These are phyloP conservation scores for Calliopsis andreniformis DNA, from an alignment of 1,140 invertebrate species.

Conservation along the genomic window DNA sequence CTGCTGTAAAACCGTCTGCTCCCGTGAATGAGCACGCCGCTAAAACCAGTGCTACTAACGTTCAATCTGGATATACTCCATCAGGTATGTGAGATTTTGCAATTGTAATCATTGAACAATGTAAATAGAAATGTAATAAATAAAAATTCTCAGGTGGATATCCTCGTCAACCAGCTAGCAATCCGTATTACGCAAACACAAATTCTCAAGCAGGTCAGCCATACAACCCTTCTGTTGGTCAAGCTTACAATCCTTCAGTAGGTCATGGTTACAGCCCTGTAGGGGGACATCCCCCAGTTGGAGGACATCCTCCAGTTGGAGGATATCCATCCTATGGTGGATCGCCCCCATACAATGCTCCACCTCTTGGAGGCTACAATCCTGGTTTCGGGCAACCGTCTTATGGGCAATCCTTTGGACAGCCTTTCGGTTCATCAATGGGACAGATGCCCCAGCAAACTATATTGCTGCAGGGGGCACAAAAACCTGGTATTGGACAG, in stretches of 20 bases:
- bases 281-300: conserved; percentile 29
- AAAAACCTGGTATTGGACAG: conserved; percentile 77
- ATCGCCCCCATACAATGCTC: conserved; percentile 7
- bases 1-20: conserved; percentile 70
- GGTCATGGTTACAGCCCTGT: conserved; percentile 44
- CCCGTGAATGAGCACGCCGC: conserved; percentile 68
- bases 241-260: conserved; percentile 37
- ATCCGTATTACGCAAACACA: conserved; percentile 42
- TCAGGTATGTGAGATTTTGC: conserved; percentile 40
- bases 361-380: conserved; percentile 50
- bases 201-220: conserved; percentile 19
- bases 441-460: conserved; percentile 69
- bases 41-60: conserved; percentile 75
- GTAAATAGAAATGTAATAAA: not conserved
- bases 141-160: conserved; percentile 57
- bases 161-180: conserved; percentile 52
- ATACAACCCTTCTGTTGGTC: conserved; percentile 51
- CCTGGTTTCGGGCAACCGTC: conserved; percentile 50
- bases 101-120: no score
- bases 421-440: conserved; percentile 53
- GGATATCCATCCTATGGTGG: conserved; percentile 24
- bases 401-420: conserved; percentile 64
- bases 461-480: conserved; percentile 66
- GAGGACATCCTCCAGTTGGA: conserved; percentile 11
- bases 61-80: conserved; percentile 72